phyloP scores from a whole-genome alignment of 2,113 vertebrate genomes.

The Marmota flaviventris region DNA sequence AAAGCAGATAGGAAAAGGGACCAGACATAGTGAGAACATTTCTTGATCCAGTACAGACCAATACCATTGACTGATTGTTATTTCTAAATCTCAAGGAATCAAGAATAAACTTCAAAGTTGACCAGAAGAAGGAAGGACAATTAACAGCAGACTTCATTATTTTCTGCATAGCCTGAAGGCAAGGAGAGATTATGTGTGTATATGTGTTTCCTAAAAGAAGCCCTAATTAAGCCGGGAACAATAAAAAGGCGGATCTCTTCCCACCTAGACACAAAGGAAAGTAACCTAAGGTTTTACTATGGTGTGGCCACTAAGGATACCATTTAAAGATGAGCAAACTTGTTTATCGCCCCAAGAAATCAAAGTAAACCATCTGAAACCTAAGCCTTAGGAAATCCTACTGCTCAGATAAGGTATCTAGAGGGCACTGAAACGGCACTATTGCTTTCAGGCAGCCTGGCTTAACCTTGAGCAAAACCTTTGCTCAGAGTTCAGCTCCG shows the following conservation, averaged over 20 bases:
- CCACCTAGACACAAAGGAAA: neutral
- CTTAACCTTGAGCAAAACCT: conserved; percentile 59
- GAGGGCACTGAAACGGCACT: neutral
- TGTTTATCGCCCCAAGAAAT: conserved; percentile 72
- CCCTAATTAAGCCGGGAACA: neutral
- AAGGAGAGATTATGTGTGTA: neutral
- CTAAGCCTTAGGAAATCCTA: conserved; percentile 70
- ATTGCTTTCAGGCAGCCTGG: conserved; percentile 71
- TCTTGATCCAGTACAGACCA: neutral
- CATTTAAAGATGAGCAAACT: conserved; percentile 33
- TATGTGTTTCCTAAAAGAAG: neutral
- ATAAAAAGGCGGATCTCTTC: neutral
- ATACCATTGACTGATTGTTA: neutral
- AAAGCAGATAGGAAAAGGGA: neutral
- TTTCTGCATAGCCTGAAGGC: neutral
- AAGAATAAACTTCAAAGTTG: neutral
- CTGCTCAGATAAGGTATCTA: conserved; percentile 46
- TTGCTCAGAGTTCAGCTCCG: neutral
- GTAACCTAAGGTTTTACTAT: neutral
- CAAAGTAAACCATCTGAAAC: conserved; percentile 73
- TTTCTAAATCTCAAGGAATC: neutral
- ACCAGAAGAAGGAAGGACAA: neutral
- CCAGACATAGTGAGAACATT: neutral
- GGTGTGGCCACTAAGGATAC: neutral
- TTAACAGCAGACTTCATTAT: neutral